These are phyloP conservation scores for Eurystomus gularis DNA, from an alignment of 2,113 vertebrate genomes.

Conservation along the genomic window DNA sequence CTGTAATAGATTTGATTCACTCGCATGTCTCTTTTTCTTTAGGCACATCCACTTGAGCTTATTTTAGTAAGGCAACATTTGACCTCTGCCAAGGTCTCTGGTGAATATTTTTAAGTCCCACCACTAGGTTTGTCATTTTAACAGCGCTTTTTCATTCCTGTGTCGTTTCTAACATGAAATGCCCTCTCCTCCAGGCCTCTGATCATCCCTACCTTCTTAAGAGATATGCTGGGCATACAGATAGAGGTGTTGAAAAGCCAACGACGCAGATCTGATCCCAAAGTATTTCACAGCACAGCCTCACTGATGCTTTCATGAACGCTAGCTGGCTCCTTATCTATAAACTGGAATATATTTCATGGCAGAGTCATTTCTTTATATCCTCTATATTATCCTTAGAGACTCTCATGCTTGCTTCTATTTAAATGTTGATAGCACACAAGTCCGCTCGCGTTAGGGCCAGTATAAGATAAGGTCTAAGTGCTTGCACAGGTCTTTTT, in stretches of 20 bases:
- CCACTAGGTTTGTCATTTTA: neutral
- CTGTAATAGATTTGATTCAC: neutral
- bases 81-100: neutral
- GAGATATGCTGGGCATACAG: neutral
- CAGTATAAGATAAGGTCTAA: neutral
- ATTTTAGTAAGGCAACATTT: neutral
- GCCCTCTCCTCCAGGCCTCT: neutral
- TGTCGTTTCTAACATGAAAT: neutral
- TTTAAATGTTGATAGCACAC: accelerated
- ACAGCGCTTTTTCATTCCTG: neutral
- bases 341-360: accelerated
- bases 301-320: neutral
- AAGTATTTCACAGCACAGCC: neutral
- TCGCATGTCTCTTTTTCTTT: neutral
- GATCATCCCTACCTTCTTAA: neutral
- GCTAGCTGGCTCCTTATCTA: accelerated
- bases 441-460: no score
- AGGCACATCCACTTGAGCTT: neutral
- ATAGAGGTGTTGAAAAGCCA: neutral
- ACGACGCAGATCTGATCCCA: neutral
- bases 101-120: neutral
- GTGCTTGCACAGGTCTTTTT: neutral
- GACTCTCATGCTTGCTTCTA: neutral
- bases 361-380: accelerated
- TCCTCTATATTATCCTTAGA: neutral